Evolutionary conservation across 2,113 vertebrate species (phyloP), one percentile per base, ranked within the genome.

Genomic region (Seriola aureovittata): DNA sequence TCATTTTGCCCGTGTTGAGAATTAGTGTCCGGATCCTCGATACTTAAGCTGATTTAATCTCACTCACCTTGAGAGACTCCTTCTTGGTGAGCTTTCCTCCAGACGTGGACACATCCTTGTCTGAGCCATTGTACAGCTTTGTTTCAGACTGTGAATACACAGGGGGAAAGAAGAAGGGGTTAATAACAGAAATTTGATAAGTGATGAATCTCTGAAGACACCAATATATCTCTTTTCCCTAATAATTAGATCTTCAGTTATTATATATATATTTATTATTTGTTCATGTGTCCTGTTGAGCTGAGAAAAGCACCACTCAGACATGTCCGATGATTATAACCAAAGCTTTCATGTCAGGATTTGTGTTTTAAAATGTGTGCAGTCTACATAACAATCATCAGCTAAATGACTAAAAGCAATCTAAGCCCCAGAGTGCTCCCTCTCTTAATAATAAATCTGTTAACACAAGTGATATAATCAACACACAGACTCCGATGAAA

Each of bases 31-130:
- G 60, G 82, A 87, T 52, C 40, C 1, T 10, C 16, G n/a, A 38
- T 66, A 77, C 17, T 58, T 90, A 84, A 81, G 78, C 46, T 23
- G 71, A 65, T 82, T 82, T 54, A 55, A 58, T 16, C 62, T 66
- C 10, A 2, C 85, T 95, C 91, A 98, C 98, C 97, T 99, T 99
- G 92, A 99, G 98, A 72, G 98, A 99, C 91, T 99, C 98, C 88
- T 99, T 99, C 94, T 99, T 99, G 67, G 97, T 99, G 91, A 99
- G 98, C 85, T 99, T 99, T 93, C 94, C 98, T 90, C 97, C 96
- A 86, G 97, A 94, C 0, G 94, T 75, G 9, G 97, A 96, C 85
- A 97, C 95, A 65, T 99, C 98, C 85, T 97, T 99, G 88, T 99
- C 98, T 2, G 97, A 99, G 88, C 98, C 98, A 96, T 99, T 99